Conservation (phyloP, 2,888 invertebrate species). For the Philhelius pedissequus region DNA sequence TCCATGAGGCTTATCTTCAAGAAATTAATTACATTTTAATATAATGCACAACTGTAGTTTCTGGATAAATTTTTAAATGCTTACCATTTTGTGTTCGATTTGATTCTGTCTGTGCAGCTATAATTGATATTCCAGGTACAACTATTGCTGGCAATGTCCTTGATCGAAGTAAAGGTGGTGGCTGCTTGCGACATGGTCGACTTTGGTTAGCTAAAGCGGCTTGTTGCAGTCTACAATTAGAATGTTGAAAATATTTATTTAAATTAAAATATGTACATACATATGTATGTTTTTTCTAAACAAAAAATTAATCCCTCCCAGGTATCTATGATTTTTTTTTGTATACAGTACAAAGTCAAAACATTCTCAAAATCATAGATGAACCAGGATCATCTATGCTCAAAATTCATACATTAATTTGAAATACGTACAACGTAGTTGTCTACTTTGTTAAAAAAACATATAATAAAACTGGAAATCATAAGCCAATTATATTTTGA, state of each 20-base stretch:
- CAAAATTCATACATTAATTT: too few species aligned
- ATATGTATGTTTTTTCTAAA: background rate
- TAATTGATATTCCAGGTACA: constrained; percentile 89
- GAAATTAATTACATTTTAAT: background rate
- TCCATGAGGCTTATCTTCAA: constrained; percentile 52
- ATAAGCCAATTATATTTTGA: too few species aligned
- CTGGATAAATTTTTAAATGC: constrained; percentile 34
- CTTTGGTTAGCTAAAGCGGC: constrained; percentile 81
- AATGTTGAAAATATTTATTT: constrained; percentile 46
- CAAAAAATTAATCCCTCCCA: background rate
- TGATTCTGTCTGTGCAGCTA: constrained; percentile 88
- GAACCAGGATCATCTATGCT: too few species aligned
- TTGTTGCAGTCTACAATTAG: constrained; percentile 79
- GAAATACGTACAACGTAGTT: too few species aligned
- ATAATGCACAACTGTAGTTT: background rate
- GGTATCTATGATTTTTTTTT: too few species aligned
- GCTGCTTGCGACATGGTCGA: constrained; percentile 80
- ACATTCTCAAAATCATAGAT: too few species aligned
- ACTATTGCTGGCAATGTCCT: constrained; percentile 93
- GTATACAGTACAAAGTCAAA: too few species aligned
- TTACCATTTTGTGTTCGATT: constrained; percentile 82
- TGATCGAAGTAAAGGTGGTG: constrained; percentile 89
- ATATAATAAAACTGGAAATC: too few species aligned
- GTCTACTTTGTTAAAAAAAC: too few species aligned
- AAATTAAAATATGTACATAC: too few species aligned